Evolutionary conservation across 2,113 vertebrate genomes (phyloP), one percentile per base, ranked within the genome.

Genomic region (Scatophagus argus): DNA sequence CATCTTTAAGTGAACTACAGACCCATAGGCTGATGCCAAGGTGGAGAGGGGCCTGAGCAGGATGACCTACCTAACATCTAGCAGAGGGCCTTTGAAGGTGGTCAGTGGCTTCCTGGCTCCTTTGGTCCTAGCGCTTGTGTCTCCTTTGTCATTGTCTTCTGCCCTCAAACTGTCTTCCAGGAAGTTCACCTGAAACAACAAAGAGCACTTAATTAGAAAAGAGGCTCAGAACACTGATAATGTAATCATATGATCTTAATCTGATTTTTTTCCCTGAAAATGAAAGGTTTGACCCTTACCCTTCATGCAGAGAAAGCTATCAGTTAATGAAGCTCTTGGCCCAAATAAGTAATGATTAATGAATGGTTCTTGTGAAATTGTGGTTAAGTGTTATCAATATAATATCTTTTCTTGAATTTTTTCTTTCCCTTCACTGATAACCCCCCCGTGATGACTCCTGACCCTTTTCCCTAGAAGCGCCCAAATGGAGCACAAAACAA

Each of bases 71-170:
- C 98, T 99, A 90, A 99, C 96, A 52, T 98, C 95, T 59, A 99
- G 92, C 85, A 99, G 94, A 66, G 91, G 89, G 76, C 97, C 98
- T 94, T 96, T 99, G 92, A 98, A 99, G 61, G 97, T 95, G 54
- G 96, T 97, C 86, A 94, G 55, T 21, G 96, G 95, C 92, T 96
- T 99, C 92, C 95, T 96, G 87, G 90, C 91, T 86, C 94, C 94
- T 95, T 94, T 97, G 74, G 84, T 91, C 90, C 96, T 95, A 83
- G 80, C 72, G 81, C 92, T 93, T 38, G 87, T 39, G 60, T 98
- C 97, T 71, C 75, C 87, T 93, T 95, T 96, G 51, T 99, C 98
- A 55, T 72, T 91, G 82, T 97, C 97, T 61, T 98, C 97, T 74
- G 92, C 49, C 92, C 94, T 98, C 74, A 94, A 84, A 90, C 89